Base-by-base conservation (phyloP, 2,797 vertebrate genomes). In the Artibeus lituratus region DNA sequence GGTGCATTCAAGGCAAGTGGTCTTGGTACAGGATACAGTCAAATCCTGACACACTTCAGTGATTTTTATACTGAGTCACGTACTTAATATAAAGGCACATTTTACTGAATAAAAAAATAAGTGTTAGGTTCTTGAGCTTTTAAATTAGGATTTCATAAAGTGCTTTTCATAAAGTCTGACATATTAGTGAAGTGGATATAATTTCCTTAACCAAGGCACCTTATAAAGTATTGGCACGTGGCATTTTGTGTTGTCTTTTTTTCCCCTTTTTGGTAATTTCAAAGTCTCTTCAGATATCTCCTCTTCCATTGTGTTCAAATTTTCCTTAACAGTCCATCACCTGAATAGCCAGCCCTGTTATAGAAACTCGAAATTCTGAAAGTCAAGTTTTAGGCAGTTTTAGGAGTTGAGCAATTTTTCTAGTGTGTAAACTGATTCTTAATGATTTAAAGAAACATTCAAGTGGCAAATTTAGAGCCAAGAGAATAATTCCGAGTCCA, bases 141-240 rank as follows among this genome's bases (percentile, higher is more conserved):
- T 97, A 98, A 97, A 96, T 97, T 98, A 97, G 76, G 76, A 87
- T 96, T 95, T 96, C 87, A 96, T 97, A 98, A 98, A 98, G 97
- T 98, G 97, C 96, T 98, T 97, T 94, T 87, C 91, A 93, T 91
- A 85, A 96, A 97, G 78, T 87, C 77, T 80, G 87, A 96, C 82
- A 94, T 87, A 78, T 94, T 94, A 95, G 96, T 95, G 92, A 94
- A 88, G 81, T 96, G 81, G 93, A 80, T 90, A 77, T 74, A 90
- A 86, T 95, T 97, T 96, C 91, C 85, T 87, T 93, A 95, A 93
- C 74, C 95, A 97, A 97, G 97, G 96, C 96, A 97, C 96, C 76
- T 93, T 90, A 93, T 53, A 90, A 95, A 92, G 73, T 91, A 87
- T n/a, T 96, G 92, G 92, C 95, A 96, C 62, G 2, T 80, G 78